phyloP scores from a whole-genome alignment of 2,797 vertebrate genomes.

The Taeniopygia guttata region DNA sequence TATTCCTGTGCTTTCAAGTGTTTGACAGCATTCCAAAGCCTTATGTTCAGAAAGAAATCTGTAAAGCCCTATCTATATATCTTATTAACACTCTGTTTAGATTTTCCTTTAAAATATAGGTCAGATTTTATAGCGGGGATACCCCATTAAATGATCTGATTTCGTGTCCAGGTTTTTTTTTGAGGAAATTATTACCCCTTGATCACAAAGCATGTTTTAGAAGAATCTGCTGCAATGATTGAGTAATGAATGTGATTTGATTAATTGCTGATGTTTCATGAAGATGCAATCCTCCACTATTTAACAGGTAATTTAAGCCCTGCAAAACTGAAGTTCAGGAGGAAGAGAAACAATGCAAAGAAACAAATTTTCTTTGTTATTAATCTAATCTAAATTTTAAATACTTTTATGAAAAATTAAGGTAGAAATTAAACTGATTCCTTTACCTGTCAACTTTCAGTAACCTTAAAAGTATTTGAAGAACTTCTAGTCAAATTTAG shows the following conservation, averaged over 20 bases:
- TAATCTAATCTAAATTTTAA: neutral
- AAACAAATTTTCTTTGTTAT: neutral
- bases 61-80: neutral
- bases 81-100: neutral
- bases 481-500: neutral
- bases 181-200: neutral
- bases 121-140: neutral
- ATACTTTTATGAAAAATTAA: neutral
- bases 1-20: neutral
- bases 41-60: neutral
- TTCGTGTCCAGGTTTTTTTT: neutral
- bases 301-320: neutral
- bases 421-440: neutral
- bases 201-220: neutral
- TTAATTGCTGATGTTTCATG: neutral
- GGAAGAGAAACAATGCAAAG: neutral
- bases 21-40: constrained; percentile 31
- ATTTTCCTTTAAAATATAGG: neutral
- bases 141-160: neutral
- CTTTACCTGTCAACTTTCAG: neutral
- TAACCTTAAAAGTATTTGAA: neutral
- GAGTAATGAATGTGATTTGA: neutral
- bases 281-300: neutral
- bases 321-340: neutral
- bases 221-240: neutral